Percentiles rank a stretch among this genome's conserved stretches.
Conservation (phyloP, 2,797 vertebrate genomes). For the Centroberyx gerrardi region DNA sequence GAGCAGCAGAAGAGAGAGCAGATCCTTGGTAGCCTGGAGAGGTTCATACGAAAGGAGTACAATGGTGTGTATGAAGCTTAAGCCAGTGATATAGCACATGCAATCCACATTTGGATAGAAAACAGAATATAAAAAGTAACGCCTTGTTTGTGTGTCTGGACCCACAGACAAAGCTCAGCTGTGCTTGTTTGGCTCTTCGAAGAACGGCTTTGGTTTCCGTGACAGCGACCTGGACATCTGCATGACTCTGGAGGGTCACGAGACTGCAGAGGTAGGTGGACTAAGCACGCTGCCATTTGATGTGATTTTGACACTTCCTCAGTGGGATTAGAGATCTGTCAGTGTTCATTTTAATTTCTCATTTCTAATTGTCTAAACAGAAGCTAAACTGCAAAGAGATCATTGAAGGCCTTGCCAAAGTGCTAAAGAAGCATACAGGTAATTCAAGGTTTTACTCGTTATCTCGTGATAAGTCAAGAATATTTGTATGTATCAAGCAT, state of each 20-base stretch:
- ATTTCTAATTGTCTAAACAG: conserved; percentile 78
- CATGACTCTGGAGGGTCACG: conserved; percentile 98
- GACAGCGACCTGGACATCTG: conserved; percentile 99
- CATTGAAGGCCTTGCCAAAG: conserved; percentile 97
- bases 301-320: background rate
- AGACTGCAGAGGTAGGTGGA: conserved; percentile 92
- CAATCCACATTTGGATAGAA: background rate
- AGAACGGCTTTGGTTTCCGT: conserved; percentile 98
- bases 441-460: conserved; percentile 47
- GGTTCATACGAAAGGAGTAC: conserved; percentile 97
- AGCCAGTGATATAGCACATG: background rate
- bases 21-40: conserved; percentile 94
- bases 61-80: conserved; percentile 87
- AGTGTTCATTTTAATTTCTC: background rate
- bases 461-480: background rate
- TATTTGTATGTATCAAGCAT: background rate
- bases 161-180: conserved; percentile 94
- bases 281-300: background rate
- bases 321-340: too few relatives aligned
- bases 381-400: conserved; percentile 99
- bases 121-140: background rate
- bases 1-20: conserved; percentile 98
- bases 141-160: conserved; percentile 2
- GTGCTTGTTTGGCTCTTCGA: conserved; percentile 97
- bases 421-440: conserved; percentile 98